These are phyloP conservation scores for Acanthacorydalis orientalis DNA, from an alignment of 2,888 invertebrate genomes.

Conservation along the genomic window DNA sequence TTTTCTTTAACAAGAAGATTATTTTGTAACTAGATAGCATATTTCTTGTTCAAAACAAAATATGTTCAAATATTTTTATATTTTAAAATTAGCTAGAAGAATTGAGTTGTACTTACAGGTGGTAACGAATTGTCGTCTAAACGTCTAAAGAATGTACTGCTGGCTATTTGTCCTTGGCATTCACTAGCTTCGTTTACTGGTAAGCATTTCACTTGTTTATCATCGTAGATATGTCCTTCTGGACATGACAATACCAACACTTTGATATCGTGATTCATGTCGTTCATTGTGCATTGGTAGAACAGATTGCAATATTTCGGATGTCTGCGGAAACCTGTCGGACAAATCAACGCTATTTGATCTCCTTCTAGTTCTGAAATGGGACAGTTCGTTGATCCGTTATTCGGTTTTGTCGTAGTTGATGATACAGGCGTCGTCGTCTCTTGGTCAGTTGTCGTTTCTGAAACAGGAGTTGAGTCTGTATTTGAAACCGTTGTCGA, in stretches of 20 bases:
- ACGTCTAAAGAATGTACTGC: constrained; percentile 34
- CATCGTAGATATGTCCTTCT: constrained; percentile 58
- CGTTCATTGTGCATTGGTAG: constrained; percentile 61
- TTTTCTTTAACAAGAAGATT: too few species aligned
- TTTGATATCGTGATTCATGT: constrained; percentile 50
- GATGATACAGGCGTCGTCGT: constrained; percentile 8
- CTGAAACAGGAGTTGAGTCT: constrained; percentile 4
- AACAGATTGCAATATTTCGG: constrained; percentile 69
- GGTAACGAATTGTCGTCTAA: constrained; percentile 32
- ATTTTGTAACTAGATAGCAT: neutral
- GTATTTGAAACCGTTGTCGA: constrained; percentile 6
- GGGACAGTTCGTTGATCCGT: constrained; percentile 18
- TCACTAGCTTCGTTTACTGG: constrained; percentile 39
- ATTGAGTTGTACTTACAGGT: constrained; percentile 35
- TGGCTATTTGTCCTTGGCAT: constrained; percentile 38
- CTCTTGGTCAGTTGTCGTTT: constrained; percentile 2
- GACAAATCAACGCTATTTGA: constrained; percentile 58
- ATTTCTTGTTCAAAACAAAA: neutral
- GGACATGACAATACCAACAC: constrained; percentile 61
- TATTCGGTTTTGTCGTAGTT: constrained; percentile 14
- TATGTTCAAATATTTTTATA: constrained; percentile 2
- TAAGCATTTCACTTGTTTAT: constrained; percentile 52
- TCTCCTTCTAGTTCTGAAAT: constrained; percentile 46
- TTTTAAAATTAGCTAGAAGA: neutral
- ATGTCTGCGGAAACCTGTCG: constrained; percentile 68